These are phyloP conservation scores for Drosophila ficusphila DNA, from an alignment of 1,140 invertebrate species.

Conservation along the genomic window DNA sequence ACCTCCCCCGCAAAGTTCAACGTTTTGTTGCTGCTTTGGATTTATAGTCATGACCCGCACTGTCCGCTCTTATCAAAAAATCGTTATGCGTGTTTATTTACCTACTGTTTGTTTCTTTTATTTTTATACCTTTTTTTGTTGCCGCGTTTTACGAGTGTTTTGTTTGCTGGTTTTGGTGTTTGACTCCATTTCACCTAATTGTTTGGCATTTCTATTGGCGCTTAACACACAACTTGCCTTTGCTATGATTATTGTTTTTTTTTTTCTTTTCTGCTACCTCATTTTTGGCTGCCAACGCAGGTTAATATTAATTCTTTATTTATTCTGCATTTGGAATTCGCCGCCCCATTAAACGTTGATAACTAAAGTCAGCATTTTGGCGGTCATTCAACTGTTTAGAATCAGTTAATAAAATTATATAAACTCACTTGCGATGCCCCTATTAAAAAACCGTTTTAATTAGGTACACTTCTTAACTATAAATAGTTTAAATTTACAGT, in stretches of 20 bases:
- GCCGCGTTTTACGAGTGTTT: constrained; percentile 29
- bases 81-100: constrained; percentile 37
- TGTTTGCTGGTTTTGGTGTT: constrained; percentile 27
- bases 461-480: too few species aligned
- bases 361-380: background rate
- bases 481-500: background rate
- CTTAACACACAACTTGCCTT: constrained; percentile 30
- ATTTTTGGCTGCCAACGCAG: constrained; percentile 9
- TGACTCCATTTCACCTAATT: constrained; percentile 16
- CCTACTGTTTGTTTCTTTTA: constrained; percentile 1
- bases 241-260: constrained; percentile 25
- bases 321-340: constrained; percentile 22
- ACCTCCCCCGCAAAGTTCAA: too few species aligned
- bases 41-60: background rate
- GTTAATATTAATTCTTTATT: constrained; percentile 21
- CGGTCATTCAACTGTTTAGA: background rate
- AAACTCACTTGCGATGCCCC: too few species aligned
- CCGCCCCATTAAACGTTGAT: background rate
- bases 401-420: background rate
- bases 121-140: background rate
- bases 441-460: too few species aligned
- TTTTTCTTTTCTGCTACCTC: constrained; percentile 13
- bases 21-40: background rate
- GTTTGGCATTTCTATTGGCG: constrained; percentile 35
- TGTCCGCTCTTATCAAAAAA: constrained; percentile 42